Evolutionary conservation across 1,140 invertebrate species (phyloP).

Genomic region (Drosophila nannoptera): DNA sequence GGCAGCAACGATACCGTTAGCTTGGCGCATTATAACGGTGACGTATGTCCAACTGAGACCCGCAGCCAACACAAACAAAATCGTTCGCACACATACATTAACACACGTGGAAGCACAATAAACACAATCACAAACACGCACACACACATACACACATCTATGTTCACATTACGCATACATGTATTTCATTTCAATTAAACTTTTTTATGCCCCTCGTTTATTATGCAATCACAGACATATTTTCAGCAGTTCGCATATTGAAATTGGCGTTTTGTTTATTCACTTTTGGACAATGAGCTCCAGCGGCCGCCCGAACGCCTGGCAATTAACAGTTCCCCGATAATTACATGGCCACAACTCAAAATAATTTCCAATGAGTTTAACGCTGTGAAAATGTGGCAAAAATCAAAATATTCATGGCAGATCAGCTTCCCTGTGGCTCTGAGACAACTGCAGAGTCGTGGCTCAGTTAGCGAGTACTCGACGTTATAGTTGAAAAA

Average conservation of each 20-base stretch:
- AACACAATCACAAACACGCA: background rate
- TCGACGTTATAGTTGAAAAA: conserved; percentile 38
- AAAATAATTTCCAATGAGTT: conserved; percentile 15
- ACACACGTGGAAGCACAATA: background rate
- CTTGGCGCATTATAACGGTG: conserved; percentile 49
- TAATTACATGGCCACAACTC: conserved; percentile 51
- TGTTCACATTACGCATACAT: conserved; percentile 49
- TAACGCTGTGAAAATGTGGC: conserved; percentile 24
- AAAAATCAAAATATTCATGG: conserved; percentile 46
- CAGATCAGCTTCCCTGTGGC: conserved; percentile 22
- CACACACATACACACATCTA: background rate
- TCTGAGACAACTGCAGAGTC: background rate
- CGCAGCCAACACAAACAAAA: conserved; percentile 28
- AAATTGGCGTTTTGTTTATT: conserved; percentile 72
- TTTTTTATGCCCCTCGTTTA: conserved; percentile 58
- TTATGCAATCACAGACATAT: conserved; percentile 68
- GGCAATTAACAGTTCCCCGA: conserved; percentile 33
- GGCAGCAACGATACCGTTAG: conserved; percentile 34
- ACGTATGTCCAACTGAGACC: conserved; percentile 42
- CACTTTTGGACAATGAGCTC: conserved; percentile 31
- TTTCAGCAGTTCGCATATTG: conserved; percentile 62
- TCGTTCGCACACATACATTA: conserved; percentile 5
- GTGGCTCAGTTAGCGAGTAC: conserved; percentile 19
- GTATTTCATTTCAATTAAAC: conserved; percentile 60
- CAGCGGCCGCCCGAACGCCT: background rate